Percentiles rank a stretch among this genome's conserved stretches.
Conservation (phyloP, 2,888 invertebrate genomes). For the Drosophila anomalata region DNA sequence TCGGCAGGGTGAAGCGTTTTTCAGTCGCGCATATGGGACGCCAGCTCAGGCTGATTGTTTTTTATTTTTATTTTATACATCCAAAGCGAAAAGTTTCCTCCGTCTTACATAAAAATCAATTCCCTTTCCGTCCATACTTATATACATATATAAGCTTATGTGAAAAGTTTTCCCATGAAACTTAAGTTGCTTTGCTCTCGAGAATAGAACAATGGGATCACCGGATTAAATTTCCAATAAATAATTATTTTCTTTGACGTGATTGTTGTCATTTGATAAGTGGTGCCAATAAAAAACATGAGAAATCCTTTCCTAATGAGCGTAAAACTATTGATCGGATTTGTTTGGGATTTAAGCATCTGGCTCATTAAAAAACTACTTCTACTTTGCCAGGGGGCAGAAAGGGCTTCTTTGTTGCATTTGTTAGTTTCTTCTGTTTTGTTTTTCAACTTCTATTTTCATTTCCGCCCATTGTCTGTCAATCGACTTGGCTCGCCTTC, state of each 20-base stretch:
- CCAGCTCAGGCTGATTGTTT: constrained; percentile 36
- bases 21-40: constrained; percentile 26
- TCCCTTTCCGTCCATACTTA: constrained; percentile 65
- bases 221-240: constrained; percentile 13
- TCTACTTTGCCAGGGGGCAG: constrained; percentile 1
- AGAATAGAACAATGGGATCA: constrained; percentile 32
- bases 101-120: constrained; percentile 63
- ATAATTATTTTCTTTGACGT: not conserved
- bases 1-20: constrained; percentile 41
- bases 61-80: constrained; percentile 36
- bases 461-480: constrained; percentile 63
- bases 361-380: constrained; percentile 28
- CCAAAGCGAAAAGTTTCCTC: constrained; percentile 10
- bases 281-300: not conserved
- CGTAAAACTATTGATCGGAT: constrained; percentile 27
- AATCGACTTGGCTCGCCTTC: constrained; percentile 26
- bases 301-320: not conserved
- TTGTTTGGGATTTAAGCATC: not conserved
- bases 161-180: constrained; percentile 75
- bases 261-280: constrained; percentile 20
- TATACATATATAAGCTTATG: constrained; percentile 68
- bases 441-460: constrained; percentile 17
- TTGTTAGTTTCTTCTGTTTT: not conserved
- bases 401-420: constrained; percentile 1
- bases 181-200: constrained; percentile 27